Evolutionary conservation across 2,797 vertebrate species (phyloP), one percentile per base, ranked within the genome.

Genomic region (Discoglossus pictus): DNA sequence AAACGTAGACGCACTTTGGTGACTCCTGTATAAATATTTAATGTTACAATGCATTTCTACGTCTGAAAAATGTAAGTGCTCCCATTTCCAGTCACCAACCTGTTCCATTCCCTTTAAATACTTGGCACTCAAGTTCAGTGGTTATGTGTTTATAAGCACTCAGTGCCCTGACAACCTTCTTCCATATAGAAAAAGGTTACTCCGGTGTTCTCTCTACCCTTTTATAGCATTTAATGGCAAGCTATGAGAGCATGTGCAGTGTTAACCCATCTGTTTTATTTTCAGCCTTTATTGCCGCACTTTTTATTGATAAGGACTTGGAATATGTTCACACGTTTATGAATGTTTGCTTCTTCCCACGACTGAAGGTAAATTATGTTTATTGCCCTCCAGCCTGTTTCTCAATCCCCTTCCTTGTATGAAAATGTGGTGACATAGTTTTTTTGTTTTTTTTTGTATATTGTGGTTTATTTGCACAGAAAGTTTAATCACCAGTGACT

Each of bases 341-440:
- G 96, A 98, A 99, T 2, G 97, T 98, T 70, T 98, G 96, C 78
- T 99, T 99, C 79, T 99, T 99, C 78, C 97, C 96, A 12, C 90
- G 96, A 60, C 84, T 99, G 65, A 99, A 99, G 94, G 97, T 98
- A 88, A 89, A 91, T 64, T 39, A 25, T 7, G 46, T 64, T 59
- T 59, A 42, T 21, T 18, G 13, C 34, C n/a, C n/a, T 5, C 8
- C 6, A 31, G 25, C 25, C 48, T 27, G 8, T 18, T 59, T 34
- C 23, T 7, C 17, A 20, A 53, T 13, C 23, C 24, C 9, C 15
- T 17, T 17, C 21, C 23, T 13, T 40, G 35, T 23, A 6, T 43
- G 27, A 44, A 31, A 31, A 31, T 31, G 27, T 31, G 27, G 27
- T 31, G 27, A 18, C 36, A 20, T 15, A 44, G 5, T 23, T 31